Percentiles rank a stretch among this genome's conserved stretches.
phyloP scores from a whole-genome alignment of 1,140 invertebrate genomes.

The Calosoma granatense region DNA sequence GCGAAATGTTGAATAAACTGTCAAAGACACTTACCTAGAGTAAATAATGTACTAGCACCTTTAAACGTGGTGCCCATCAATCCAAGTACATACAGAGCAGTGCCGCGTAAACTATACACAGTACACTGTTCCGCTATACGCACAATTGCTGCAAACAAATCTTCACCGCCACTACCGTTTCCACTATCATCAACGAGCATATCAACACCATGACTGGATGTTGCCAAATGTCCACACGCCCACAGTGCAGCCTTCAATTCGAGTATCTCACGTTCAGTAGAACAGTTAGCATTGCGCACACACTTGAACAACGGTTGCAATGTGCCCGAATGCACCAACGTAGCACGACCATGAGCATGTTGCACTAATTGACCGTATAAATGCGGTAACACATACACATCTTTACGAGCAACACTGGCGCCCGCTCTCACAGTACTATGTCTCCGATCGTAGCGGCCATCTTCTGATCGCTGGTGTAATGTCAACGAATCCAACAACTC shows the following conservation, averaged over 20 bases:
- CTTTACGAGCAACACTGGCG: constrained; percentile 26
- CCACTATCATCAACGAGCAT: constrained; percentile 40
- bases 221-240: constrained; percentile 76
- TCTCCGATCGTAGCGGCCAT: constrained; percentile 64
- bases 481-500: constrained; percentile 80
- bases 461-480: constrained; percentile 68
- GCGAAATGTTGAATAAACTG: neutral
- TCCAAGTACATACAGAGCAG: constrained; percentile 78
- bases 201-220: constrained; percentile 59
- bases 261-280: constrained; percentile 52
- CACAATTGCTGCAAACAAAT: constrained; percentile 50
- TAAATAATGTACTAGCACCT: constrained; percentile 64
- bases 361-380: constrained; percentile 79
- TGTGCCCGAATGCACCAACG: constrained; percentile 38
- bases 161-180: constrained; percentile 20
- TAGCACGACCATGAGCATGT: constrained; percentile 60
- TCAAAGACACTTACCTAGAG: constrained; percentile 43
- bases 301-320: constrained; percentile 21
- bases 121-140: constrained; percentile 63
- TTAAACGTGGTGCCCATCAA: constrained; percentile 70
- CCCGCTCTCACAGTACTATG: constrained; percentile 30
- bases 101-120: constrained; percentile 79
- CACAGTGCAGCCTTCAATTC: constrained; percentile 82
- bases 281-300: constrained; percentile 37
- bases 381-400: constrained; percentile 71